Base-by-base conservation (phyloP, 2,113 vertebrate species). In the Etheostoma spectabile region DNA sequence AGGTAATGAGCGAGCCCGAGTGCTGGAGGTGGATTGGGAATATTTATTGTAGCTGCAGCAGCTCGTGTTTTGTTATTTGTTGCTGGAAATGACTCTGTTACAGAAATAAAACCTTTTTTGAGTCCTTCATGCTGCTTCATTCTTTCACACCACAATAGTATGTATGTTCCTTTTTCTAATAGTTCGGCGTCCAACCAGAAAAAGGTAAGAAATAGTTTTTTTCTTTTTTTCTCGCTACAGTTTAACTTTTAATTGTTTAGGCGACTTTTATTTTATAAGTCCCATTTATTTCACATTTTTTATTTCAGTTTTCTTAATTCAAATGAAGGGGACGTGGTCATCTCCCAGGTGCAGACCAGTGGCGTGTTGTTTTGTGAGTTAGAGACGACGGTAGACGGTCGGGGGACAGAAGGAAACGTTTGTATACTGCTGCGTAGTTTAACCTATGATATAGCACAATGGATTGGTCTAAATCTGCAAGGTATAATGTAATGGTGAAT, bases 1-100 rank as follows among this genome's bases (percentile, higher is more conserved):
- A 24, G 21, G 45, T 18, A 64, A 22, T 7, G 33, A 67, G 11
- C 42, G 24, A 57, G 61, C 16, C 22, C 0, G 15, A 65, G 52
- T 2, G 22, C 55, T 42, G 70, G 16, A 35, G 73, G 22, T 49
- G 69, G 48, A 48, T 12, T 3, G 27, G 53, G 24, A 56, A n/a
- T 74, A 88, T 88, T 90, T 91, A 86, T 86, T 88, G 76, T 89
- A 80, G 86, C 72, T 82, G 66, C 77, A 81, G 77, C 77, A 75
- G 55, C 66, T 81, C 46, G n/a, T 71, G 68, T 82, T 42, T 68
- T 76, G 77, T 74, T n/a, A n/a, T n/a, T 74, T 68, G 75, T 84
- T 79, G 77, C 77, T 90, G 85, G 89, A 87, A 72, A 66, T 78
- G 70, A 83, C 24, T 79, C 90, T 93, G 88, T 92, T 88, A 89